Base-by-base conservation (phyloP, 2,113 vertebrate species). In the Notarius lentiginosus region DNA sequence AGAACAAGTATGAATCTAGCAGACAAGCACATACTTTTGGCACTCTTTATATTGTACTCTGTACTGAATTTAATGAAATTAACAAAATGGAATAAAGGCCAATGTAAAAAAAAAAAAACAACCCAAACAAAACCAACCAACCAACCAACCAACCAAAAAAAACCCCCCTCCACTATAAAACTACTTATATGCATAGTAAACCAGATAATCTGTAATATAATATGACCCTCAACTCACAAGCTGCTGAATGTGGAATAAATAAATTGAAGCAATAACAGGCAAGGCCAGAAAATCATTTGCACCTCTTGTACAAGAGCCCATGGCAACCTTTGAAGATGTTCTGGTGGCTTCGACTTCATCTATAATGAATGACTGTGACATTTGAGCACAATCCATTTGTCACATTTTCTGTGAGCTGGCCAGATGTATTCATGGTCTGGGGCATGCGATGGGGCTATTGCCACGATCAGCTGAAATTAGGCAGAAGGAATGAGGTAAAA, bases 351-450 rank as follows among this genome's bases (percentile, higher is more conserved):
- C 60, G 82, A 80, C 80, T 83, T 87, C 80, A 86, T 90, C 75
- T 77, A 86, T 87, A 87, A 90, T 84, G 24, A 82, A 90, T 87
- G 63, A 22, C n/a, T 30, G 65, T 86, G 90, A 87, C 88, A 85
- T 86, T 88, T 88, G 60, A 83, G 53, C 47, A 30, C 51, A 56
- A 87, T 83, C 79, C 49, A 22, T 90, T 85, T 72, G 60, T 83
- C 20, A 66, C 58, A 77, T 65, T 81, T 85, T 56, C 66, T 81
- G 75, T 65, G 51, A 47, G 86, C 77, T 41, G 73, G 49, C 27
- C 56, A 73, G 83, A 79, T 34, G 18, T 61, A 30, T 68, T 75
- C 79, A 70, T 58, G 55, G 60, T 86, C 53, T 14, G 20, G 17
- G 58, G n/a, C 14, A 63, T 22, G 7, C 2, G 53, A 61, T 24